Percentiles rank a stretch among this genome's conserved stretches.
Conservation (phyloP, 2,797 vertebrate species). For the Enteromius thamalakanensis region DNA sequence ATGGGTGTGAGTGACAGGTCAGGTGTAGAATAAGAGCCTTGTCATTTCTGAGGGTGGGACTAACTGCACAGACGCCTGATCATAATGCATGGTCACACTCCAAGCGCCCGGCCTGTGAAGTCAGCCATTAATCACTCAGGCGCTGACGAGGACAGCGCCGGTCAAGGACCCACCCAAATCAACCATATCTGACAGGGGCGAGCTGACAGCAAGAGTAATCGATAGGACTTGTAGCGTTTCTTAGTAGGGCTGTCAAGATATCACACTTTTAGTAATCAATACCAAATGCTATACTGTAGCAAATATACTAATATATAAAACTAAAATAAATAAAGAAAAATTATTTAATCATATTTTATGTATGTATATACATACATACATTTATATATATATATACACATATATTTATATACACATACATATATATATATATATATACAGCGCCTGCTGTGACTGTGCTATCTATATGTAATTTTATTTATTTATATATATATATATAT, state of each 20-base stretch:
- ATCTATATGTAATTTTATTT: no score
- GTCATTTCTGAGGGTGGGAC: constrained; percentile 18
- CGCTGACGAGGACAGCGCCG: not conserved
- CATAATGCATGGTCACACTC: constrained; percentile 24
- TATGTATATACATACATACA: no score
- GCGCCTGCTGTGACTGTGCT: no score
- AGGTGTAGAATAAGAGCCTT: constrained; percentile 35
- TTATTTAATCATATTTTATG: no score
- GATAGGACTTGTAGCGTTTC: not conserved
- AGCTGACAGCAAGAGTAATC: constrained; percentile 36
- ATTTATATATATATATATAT: no score
- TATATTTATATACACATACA: no score
- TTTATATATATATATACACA: no score
- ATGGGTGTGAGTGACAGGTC: constrained; percentile 49
- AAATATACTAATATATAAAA: not conserved
- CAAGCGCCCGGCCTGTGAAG: not conserved
- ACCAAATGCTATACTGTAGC: not conserved
- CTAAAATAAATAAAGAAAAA: not conserved
- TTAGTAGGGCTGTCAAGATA: not conserved
- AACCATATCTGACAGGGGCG: constrained; percentile 1
- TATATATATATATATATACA: no score
- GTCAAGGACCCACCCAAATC: constrained; percentile 32
- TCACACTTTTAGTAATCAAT: not conserved
- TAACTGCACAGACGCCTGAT: not conserved
- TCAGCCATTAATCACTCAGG: constrained; percentile 18